Percentiles rank a stretch among this genome's conserved stretches.
phyloP scores from a whole-genome alignment of 2,888 invertebrate genomes.

The Linnaemya tessellans region DNA sequence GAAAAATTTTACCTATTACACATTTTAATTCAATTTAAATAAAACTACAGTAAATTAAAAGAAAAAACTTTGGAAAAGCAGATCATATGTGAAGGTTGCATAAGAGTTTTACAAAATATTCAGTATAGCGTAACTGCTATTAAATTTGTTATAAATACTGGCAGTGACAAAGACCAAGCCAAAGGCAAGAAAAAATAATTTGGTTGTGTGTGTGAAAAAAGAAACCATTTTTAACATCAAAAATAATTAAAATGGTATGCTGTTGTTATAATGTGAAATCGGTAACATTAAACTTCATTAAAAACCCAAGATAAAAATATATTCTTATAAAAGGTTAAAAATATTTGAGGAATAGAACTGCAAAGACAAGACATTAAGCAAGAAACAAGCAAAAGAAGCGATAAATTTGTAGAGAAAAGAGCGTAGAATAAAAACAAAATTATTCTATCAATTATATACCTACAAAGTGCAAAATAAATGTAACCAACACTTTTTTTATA shows the following conservation, averaged over 20 bases:
- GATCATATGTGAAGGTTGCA: slow-evolving; percentile 39
- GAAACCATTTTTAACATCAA: slow-evolving; percentile 58
- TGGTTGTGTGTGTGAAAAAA: slow-evolving; percentile 51
- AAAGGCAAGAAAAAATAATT: slow-evolving; percentile 52
- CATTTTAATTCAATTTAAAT: slow-evolving; percentile 62
- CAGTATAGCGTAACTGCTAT: slow-evolving; percentile 15
- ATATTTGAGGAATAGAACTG: slow-evolving; percentile 9
- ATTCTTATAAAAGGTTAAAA: slow-evolving; percentile 14
- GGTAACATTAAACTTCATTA: slow-evolving; percentile 21
- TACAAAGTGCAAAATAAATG: slow-evolving; percentile 43
- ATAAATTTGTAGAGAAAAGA: slow-evolving; percentile 45
- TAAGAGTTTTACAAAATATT: slow-evolving; percentile 46
- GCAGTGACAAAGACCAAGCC: slow-evolving; percentile 61
- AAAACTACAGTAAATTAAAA: slow-evolving; percentile 60
- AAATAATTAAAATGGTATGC: slow-evolving; percentile 38
- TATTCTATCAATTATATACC: slow-evolving; percentile 22
- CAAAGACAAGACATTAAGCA: background rate
- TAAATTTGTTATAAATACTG: slow-evolving; percentile 14
- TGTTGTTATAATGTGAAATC: slow-evolving; percentile 5
- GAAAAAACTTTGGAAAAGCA: slow-evolving; percentile 50
- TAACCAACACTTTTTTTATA: slow-evolving; percentile 53
- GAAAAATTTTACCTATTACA: slow-evolving; percentile 66
- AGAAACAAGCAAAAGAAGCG: slow-evolving; percentile 31
- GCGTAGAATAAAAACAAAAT: slow-evolving; percentile 30
- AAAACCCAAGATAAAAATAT: slow-evolving; percentile 18